Base-by-base conservation (phyloP, 23 tunicate species). In the Ascidia mentula region DNA sequence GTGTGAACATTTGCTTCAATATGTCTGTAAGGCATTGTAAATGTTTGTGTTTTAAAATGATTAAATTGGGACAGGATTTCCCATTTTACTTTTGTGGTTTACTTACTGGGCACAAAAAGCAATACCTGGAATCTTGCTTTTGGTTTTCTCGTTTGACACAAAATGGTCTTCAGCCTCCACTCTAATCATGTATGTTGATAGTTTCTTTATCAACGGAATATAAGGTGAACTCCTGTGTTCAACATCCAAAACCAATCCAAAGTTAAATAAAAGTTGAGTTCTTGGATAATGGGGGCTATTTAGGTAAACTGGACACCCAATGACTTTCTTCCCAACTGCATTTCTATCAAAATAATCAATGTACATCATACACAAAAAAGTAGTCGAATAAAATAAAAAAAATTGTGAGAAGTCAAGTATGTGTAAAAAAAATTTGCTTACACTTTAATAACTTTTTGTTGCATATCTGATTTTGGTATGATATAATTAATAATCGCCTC, bases 281-380 rank as follows among this genome's bases (percentile, higher is more conserved):
- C 98, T 72, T 40, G 84, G 89, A 42, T 93, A 93, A 9, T 84
- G 78, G 32, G 72, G 24, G 40, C 86, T 89, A 39, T 80, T 84
- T 2, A 93, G 80, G 78, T 87, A 88, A 15, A 93, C 89, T 32
- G 98, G 89, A 84, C 98, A 93, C 9, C 98, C 98, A 84, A 93
- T 93, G 0, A 93, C 94, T 72, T 93, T 93, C 76, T 93, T 93
- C 35, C 85, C 86, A 30, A 91, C 88, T 22, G 89, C 85, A 77
- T 93, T 93, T 70, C 97, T 92, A 38, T 45, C 75, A 33, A 42
- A 15, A 42, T 42, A 42, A 42, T 9, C 53, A 9, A 42, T 42
- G 15, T 42, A 42, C 53, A 12, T 9, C 53, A 42, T 15, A 42
- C 15, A 42, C 12, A 42, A 15, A 12, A 9, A 15, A 42, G 53